phyloP scores from a whole-genome alignment of 2,888 invertebrate genomes.

The Stenoptilia bipunctidactyla region DNA sequence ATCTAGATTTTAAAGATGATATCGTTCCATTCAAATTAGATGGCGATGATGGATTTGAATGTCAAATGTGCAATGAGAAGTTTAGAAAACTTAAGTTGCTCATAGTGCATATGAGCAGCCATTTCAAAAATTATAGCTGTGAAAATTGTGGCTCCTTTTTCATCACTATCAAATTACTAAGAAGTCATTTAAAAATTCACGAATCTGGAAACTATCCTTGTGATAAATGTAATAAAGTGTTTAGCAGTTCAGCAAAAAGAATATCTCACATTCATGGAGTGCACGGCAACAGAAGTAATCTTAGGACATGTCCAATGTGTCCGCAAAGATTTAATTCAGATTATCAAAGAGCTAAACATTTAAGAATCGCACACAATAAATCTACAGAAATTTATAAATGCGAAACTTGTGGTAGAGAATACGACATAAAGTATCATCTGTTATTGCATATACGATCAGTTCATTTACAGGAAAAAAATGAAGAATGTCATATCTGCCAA shows the following conservation, averaged over 20 bases:
- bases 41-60: constrained; percentile 30
- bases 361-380: constrained; percentile 41
- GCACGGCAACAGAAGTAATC: constrained; percentile 32
- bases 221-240: constrained; percentile 45
- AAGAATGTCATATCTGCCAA: constrained; percentile 40
- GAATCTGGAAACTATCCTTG: constrained; percentile 42
- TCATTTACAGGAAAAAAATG: constrained; percentile 46
- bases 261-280: constrained; percentile 37
- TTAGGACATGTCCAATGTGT: constrained; percentile 43
- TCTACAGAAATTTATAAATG: constrained; percentile 31
- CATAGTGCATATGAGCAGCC: constrained; percentile 51
- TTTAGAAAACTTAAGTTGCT: constrained; percentile 37
- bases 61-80: constrained; percentile 39
- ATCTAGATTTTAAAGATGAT: constrained; percentile 32
- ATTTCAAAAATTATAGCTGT: constrained; percentile 50
- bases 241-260: constrained; percentile 37
- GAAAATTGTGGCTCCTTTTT: constrained; percentile 48
- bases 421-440: constrained; percentile 43
- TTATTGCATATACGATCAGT: constrained; percentile 41
- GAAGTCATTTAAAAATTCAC: constrained; percentile 38
- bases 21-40: constrained; percentile 43
- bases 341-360: constrained; percentile 45
- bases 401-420: constrained; percentile 42
- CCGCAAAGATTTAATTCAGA: constrained; percentile 46
- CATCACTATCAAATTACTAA: constrained; percentile 32